A percentile compares a stretch with the other conserved stretches of the same genome.
Conservation (phyloP, 2,113 vertebrate genomes). For the Cricetomys ansorgei region DNA sequence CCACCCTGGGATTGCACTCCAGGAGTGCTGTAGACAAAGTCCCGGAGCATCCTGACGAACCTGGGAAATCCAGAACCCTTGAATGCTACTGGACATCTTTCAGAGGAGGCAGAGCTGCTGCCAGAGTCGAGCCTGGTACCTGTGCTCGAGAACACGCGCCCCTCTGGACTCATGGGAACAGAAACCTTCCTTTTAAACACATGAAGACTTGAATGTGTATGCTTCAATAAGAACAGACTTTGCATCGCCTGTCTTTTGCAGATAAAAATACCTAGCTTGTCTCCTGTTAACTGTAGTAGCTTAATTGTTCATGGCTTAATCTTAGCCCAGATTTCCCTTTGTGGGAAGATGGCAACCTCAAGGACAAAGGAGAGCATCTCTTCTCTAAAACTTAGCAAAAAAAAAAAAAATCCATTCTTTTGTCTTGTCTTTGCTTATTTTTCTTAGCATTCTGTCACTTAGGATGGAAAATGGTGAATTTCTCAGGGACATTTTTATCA, state of each 20-base stretch:
- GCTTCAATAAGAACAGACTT: background rate
- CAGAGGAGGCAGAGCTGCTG: too few species aligned
- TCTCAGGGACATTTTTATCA: background rate
- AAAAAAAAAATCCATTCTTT: background rate
- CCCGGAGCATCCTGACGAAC: background rate
- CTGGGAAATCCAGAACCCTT: background rate
- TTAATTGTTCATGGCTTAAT: background rate
- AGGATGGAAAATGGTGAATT: background rate
- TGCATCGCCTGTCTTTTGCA: background rate
- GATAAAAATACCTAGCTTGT: background rate
- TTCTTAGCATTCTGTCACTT: background rate
- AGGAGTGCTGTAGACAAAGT: background rate
- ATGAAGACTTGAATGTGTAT: background rate
- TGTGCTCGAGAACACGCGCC: background rate
- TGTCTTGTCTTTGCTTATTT: background rate
- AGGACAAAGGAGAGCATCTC: background rate
- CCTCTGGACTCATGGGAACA: background rate
- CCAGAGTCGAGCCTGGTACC: background rate
- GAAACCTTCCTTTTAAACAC: background rate
- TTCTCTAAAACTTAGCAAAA: background rate
- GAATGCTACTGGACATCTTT: background rate
- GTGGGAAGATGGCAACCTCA: background rate
- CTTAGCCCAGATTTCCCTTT: background rate
- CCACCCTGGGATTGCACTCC: background rate
- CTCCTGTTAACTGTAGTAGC: background rate